Percentiles rank a stretch among this genome's conserved stretches.
Evolutionary conservation across 2,797 vertebrate genomes (phyloP).

Genomic region (Hybognathus amarus): DNA sequence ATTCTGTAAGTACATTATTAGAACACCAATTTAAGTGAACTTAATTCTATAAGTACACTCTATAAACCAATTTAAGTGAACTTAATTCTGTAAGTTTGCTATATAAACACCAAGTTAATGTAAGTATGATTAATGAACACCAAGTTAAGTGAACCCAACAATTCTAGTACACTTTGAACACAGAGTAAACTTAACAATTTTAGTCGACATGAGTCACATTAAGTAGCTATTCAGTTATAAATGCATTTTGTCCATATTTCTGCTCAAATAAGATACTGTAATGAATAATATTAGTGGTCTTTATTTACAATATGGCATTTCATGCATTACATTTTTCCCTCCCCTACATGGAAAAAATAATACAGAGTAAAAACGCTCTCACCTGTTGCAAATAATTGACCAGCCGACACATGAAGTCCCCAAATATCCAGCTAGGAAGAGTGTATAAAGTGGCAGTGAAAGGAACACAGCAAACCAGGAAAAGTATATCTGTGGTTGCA

Average conservation of each 20-base stretch:
- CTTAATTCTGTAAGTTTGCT: too few species aligned
- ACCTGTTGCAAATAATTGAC: constrained; percentile 84
- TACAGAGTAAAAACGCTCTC: background rate
- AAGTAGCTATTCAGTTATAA: background rate
- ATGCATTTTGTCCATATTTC: too few species aligned
- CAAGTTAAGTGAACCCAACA: background rate
- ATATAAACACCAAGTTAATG: too few species aligned
- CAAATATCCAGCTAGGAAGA: constrained; percentile 83
- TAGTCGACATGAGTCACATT: background rate
- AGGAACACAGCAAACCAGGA: constrained; percentile 81
- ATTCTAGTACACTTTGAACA: background rate
- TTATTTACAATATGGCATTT: background rate
- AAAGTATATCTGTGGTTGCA: constrained; percentile 79
- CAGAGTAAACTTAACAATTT: background rate
- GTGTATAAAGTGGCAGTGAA: constrained; percentile 83
- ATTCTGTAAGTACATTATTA: too few species aligned
- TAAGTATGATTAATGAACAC: too few species aligned
- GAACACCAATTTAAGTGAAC: too few species aligned
- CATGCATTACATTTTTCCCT: background rate
- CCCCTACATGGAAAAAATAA: background rate
- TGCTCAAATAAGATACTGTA: background rate
- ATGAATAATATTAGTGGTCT: background rate
- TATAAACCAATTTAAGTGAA: background rate
- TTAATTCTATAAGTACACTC: background rate
- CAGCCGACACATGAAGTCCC: constrained; percentile 81